phyloP scores from a whole-genome alignment of 2,113 vertebrate genomes.

The Tylochromis polylepis region DNA sequence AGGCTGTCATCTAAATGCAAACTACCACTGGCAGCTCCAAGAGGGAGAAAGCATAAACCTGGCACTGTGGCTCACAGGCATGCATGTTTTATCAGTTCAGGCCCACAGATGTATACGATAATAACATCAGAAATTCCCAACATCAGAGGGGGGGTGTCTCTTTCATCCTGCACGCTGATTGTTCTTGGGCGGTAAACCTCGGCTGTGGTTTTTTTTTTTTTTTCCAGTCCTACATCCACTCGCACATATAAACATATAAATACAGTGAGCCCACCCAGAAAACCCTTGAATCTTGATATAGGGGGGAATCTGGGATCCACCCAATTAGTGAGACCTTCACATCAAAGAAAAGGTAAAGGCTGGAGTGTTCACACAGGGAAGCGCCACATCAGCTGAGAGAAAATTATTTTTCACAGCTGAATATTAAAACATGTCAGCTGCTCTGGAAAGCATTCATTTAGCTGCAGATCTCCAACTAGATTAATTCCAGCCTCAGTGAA shows the following conservation, averaged over 20 bases:
- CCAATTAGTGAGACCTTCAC: constrained; percentile 13
- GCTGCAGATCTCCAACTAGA: neutral
- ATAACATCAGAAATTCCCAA: neutral
- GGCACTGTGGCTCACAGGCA: neutral
- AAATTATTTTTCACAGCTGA: neutral
- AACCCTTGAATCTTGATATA: neutral
- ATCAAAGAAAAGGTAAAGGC: constrained; percentile 12
- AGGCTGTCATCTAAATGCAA: neutral
- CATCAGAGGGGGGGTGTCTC: neutral
- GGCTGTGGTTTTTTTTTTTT: neutral
- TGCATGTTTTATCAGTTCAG: neutral
- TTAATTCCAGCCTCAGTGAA: neutral
- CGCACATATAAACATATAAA: neutral
- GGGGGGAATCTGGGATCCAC: neutral
- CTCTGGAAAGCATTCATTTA: neutral
- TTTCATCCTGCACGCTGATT: neutral
- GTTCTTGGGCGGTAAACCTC: neutral
- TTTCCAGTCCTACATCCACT: neutral
- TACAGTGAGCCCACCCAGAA: neutral
- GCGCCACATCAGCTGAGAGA: neutral
- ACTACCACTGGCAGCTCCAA: neutral
- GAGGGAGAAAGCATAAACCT: neutral
- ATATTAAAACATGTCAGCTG: neutral
- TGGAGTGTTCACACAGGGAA: neutral
- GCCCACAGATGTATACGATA: neutral